Percentiles rank a stretch among this genome's conserved stretches.
phyloP scores from a whole-genome alignment of 2,113 vertebrate genomes.

The Podilymbus podiceps region DNA sequence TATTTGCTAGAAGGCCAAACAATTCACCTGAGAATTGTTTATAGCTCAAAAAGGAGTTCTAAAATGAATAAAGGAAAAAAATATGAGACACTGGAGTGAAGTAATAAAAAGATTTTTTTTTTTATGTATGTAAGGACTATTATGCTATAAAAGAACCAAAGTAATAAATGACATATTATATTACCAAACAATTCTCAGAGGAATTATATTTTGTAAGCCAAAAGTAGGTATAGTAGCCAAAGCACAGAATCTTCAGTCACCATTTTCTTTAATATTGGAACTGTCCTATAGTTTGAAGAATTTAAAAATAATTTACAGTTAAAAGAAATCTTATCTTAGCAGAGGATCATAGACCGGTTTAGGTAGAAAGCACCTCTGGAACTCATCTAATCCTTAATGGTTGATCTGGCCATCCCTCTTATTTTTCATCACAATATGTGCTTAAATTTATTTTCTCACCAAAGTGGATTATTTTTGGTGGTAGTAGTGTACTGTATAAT shows the following conservation, averaged over 20 bases:
- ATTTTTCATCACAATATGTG: background rate
- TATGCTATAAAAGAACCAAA: background rate
- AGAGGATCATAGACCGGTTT: background rate
- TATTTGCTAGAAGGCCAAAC: background rate
- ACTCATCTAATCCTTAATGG: background rate
- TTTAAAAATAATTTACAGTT: background rate
- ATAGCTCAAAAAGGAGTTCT: background rate
- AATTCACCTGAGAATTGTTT: background rate
- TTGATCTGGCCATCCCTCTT: rapidly evolving
- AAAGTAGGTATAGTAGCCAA: background rate
- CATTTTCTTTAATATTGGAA: background rate
- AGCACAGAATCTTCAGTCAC: background rate
- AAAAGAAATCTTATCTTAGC: background rate
- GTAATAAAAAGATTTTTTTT: background rate
- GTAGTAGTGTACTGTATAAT: background rate
- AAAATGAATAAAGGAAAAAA: background rate
- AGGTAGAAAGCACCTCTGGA: background rate
- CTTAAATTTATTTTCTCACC: background rate
- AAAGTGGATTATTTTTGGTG: background rate
- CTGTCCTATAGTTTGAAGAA: background rate
- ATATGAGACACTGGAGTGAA: background rate
- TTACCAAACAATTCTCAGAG: background rate
- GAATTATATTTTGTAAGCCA: background rate
- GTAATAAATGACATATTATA: background rate
- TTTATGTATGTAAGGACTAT: background rate